Evolutionary conservation across 2,113 vertebrate genomes (phyloP).

Genomic region (Psittacula cyanocephala): DNA sequence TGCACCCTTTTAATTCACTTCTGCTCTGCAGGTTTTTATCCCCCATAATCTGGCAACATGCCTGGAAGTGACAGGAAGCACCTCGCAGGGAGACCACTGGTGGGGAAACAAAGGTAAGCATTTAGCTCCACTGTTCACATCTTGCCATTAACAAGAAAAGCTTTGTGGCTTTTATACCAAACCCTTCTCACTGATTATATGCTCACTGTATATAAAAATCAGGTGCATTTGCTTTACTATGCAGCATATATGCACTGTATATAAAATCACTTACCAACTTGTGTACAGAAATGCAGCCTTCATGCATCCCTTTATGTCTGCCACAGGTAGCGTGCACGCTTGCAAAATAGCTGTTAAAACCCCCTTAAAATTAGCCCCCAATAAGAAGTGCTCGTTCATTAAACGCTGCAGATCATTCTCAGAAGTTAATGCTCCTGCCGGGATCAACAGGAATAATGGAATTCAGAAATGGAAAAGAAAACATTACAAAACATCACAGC

Average conservation of each 20-base stretch:
- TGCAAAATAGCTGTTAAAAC: not conserved
- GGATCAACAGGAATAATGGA: not conserved
- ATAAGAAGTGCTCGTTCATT: not conserved
- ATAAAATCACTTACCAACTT: not conserved
- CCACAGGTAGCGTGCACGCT: fast-evolving
- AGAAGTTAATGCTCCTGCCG: not conserved
- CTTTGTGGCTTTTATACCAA: not conserved
- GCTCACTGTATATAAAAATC: not conserved
- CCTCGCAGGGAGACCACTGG: not conserved
- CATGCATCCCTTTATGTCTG: not conserved
- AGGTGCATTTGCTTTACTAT: not conserved
- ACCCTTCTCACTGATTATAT: not conserved
- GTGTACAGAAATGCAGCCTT: not conserved
- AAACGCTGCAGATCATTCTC: not conserved
- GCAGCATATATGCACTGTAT: not conserved
- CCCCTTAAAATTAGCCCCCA: not conserved
- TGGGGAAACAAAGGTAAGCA: not conserved
- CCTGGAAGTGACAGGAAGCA: not conserved
- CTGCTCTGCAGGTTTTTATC: not conserved
- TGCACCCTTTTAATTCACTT: not conserved
- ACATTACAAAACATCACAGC: not conserved
- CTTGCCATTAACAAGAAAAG: not conserved
- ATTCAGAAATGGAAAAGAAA: not conserved
- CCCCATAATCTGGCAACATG: not conserved
- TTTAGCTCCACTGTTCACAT: not conserved